Base-by-base conservation (phyloP, 2,113 vertebrate genomes). In the Microcebus ravelobensis region DNA sequence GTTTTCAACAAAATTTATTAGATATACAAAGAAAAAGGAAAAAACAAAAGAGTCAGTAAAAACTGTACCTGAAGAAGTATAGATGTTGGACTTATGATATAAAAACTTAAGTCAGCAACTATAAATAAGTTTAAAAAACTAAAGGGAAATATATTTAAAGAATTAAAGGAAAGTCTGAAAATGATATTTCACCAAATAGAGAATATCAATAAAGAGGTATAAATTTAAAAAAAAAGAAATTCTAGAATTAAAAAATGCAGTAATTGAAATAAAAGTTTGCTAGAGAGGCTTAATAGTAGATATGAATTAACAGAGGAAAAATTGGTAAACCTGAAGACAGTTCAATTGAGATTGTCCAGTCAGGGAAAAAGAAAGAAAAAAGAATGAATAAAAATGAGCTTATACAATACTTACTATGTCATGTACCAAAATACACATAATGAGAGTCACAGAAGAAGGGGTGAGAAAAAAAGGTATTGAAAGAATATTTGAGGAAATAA, bases 401-500 rank as follows among this genome's bases (percentile, higher is more conserved):
- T 42, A 21, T 50, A 9, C 17, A 13, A 31, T n/a, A 45, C 9
- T 85, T n/a, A 45, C 9, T 85, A 52, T 29, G 17, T 29, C 34
- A 3, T 5, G 3, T 15, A 55, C 20, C 36, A 8, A 68, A 59
- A 85, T 25, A 45, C 0, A 17, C 0, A 4, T 4, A 55, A 23
- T 23, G 23, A 17, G 18, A 71, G 8, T 36, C 52, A 55, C n/a
- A 79, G 52, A 65, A 61, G 10, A 65, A 68, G 29, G 59, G 0
- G 61, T 45, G 13, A 86, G n/a, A 57, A 29, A 36, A 42, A 42
- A 65, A 52, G 17, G 34, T 5, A 31, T 2, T 70, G 61, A 67
- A 52, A 87, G 57, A 29, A 25, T 55, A 55, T 81, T 42, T 73
- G n/a, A 92, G n/a, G 25, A 59, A 88, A 63, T 79, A 79, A 83